Evolutionary conservation across 2,888 invertebrate species (phyloP).

Genomic region (Tetheella fluctuosa): DNA sequence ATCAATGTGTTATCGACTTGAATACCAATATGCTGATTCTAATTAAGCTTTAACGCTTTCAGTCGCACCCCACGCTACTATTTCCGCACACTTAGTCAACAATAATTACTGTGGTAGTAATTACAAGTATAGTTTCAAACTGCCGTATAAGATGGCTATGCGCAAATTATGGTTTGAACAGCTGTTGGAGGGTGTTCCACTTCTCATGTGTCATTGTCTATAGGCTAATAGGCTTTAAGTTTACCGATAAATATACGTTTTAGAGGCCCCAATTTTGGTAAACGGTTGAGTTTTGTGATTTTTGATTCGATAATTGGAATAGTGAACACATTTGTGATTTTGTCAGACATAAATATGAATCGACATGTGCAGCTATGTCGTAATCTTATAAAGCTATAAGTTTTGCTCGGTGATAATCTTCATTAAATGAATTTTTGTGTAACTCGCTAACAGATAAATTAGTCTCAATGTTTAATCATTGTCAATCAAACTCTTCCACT

Average conservation of each 20-base stretch:
- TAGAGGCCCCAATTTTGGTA: not conserved
- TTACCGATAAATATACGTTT: conserved; percentile 11
- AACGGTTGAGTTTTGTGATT: not conserved
- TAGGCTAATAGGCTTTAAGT: not conserved
- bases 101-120: conserved; percentile 50
- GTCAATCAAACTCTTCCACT: too few species aligned
- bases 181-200: conserved; percentile 21
- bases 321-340: not conserved
- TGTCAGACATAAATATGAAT: too few species aligned
- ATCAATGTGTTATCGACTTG: too few species aligned
- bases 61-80: conserved; percentile 23
- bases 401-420: too few species aligned
- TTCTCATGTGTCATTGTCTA: conserved; percentile 9
- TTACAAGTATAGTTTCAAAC: conserved; percentile 43
- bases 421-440: too few species aligned
- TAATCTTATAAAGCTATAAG: too few species aligned
- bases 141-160: conserved; percentile 29
- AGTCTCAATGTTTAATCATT: too few species aligned
- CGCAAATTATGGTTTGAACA: conserved; percentile 35
- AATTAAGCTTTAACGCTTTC: conserved; percentile 19
- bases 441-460: too few species aligned
- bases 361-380: too few species aligned
- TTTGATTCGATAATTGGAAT: too few species aligned
- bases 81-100: conserved; percentile 47
- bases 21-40: too few species aligned